Evolutionary conservation across 2,888 invertebrate genomes (phyloP).

Genomic region (Cephalotes varians): DNA sequence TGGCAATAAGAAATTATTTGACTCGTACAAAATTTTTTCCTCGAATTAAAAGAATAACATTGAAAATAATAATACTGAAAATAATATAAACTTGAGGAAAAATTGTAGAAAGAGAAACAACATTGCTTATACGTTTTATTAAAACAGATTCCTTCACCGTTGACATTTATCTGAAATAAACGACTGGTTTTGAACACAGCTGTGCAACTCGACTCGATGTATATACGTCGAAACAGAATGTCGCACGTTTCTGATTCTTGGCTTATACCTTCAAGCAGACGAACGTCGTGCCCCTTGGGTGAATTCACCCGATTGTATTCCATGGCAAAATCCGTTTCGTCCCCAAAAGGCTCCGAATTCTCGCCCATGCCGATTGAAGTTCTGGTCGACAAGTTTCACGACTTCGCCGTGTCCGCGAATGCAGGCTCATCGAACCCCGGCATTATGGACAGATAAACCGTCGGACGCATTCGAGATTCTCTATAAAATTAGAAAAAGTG

Average conservation of each 20-base stretch:
- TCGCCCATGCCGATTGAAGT: constrained; percentile 59
- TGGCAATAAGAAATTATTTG: not conserved
- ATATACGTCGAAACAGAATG: not conserved
- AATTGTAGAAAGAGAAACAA: not conserved
- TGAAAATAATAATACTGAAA: not conserved
- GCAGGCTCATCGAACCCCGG: not conserved
- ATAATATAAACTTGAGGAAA: not conserved
- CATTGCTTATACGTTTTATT: not conserved
- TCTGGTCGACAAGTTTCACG: constrained; percentile 40
- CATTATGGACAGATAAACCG: not conserved
- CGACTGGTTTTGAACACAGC: not conserved
- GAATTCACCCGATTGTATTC: constrained; percentile 19
- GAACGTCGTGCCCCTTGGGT: not conserved
- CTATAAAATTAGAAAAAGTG: constrained; percentile 11
- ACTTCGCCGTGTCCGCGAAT: not conserved
- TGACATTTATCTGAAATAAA: not conserved
- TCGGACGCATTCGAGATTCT: constrained; percentile 30
- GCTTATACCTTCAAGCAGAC: constrained; percentile 50
- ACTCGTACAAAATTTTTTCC: not conserved
- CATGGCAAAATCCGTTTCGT: not conserved
- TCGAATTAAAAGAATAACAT: too few relatives aligned
- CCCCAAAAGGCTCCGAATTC: constrained; percentile 25
- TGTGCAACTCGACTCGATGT: not conserved
- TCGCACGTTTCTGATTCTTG: not conserved
- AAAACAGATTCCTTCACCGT: not conserved